Base-by-base conservation (phyloP, 2,888 invertebrate genomes). In the Nomada fucata region DNA sequence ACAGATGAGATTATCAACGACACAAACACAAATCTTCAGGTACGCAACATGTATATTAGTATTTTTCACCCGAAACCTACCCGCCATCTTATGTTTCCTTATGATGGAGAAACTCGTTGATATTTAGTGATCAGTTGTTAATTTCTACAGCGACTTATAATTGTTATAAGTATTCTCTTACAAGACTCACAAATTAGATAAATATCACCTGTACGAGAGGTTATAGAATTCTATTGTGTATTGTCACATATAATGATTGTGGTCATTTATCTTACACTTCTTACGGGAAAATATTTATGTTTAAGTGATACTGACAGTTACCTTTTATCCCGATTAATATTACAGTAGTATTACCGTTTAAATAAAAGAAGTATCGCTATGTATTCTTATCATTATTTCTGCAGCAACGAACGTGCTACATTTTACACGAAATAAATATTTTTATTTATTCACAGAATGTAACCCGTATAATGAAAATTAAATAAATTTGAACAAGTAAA, bases 1-100 rank as follows among this genome's bases (percentile, higher is more conserved):
- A 97, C 97, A 95, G 97, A 97, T 95, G 97, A 97, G 96, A 96
- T 97, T 94, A 96, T 97, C 95, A 97, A 97, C 95, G 97, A 97
- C 94, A 95, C 96, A 90, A 95, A 95, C 94, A 91, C 95, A 92
- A 96, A 95, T 95, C 95, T 95, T 92, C 96, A 96, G 95, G 96
- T 96, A 94, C 91, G 92, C 89, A 77, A 81, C 73, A 67, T 70
- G 65, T 72, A 83, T 69, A 73, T 64, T 80, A 80, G 81, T 86
- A 88, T 89, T 90, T 88, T 88, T 85, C 74, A 82, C 83, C 86
- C 64, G 86, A 85, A 85, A 83, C 85, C 84, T 84, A 90, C 89
- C 36, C 89, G 90, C 90, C 90, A 90, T 90, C 90, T 90, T 90
- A 88, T 89, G 87, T 87, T 85, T 87, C 86, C 79, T 85, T 83